Percentiles rank a stretch among this genome's conserved stretches.
Conservation (phyloP, 2,797 vertebrate genomes). For the Naso thynnoides region DNA sequence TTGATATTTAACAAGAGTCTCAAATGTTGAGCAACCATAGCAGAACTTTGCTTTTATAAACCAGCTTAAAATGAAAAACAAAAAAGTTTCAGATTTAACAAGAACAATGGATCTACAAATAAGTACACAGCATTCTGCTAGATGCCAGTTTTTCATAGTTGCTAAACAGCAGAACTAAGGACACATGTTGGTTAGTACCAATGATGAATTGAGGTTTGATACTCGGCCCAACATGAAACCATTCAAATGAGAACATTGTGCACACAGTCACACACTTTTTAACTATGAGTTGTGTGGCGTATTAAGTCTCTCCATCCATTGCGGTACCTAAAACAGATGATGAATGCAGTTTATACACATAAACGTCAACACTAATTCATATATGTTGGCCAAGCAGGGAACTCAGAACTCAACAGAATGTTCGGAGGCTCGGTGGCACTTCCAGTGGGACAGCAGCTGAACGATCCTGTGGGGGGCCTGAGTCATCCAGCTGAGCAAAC, state of each 20-base stretch:
- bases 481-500: conserved; percentile 77
- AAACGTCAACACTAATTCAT: conserved; percentile 37
- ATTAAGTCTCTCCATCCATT: conserved; percentile 8
- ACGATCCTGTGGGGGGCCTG: conserved; percentile 31
- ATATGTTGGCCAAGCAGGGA: conserved; percentile 23
- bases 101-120: neutral
- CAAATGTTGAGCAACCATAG: too few relatives aligned
- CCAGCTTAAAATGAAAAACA: neutral
- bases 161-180: neutral
- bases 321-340: conserved; percentile 43
- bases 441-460: conserved; percentile 53
- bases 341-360: conserved; percentile 26
- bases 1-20: too few relatives aligned
- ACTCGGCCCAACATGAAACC: too few relatives aligned
- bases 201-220: neutral
- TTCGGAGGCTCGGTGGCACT: conserved; percentile 44
- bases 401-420: conserved; percentile 24
- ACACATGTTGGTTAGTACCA: conserved; percentile 2
- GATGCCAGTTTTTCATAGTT: neutral
- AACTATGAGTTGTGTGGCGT: conserved; percentile 3
- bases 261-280: neutral
- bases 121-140: neutral
- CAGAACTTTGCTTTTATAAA: neutral
- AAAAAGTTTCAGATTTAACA: too few relatives aligned
- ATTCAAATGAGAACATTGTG: too few relatives aligned